These are phyloP conservation scores for Atethmia centrago DNA, from an alignment of 2,888 invertebrate species.

Conservation along the genomic window DNA sequence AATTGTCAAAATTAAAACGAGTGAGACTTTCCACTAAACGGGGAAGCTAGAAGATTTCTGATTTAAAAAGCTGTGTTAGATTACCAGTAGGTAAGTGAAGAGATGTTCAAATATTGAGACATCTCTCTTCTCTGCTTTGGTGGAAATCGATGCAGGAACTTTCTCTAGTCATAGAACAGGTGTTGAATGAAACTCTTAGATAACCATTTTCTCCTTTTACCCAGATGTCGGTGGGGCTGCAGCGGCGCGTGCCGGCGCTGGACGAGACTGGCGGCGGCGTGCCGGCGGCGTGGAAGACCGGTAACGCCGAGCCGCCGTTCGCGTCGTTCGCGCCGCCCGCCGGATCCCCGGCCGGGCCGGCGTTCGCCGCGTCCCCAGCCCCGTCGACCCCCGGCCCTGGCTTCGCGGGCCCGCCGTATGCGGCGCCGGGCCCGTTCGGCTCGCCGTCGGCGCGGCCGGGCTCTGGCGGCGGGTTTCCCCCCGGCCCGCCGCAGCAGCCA, in stretches of 20 bases:
- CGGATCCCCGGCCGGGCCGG: constrained; percentile 93
- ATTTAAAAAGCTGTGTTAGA: too few relatives aligned
- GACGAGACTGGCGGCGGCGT: constrained; percentile 88
- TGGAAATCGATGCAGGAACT: neutral
- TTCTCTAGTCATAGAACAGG: neutral
- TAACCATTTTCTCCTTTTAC: constrained; percentile 47
- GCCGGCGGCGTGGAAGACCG: constrained; percentile 94
- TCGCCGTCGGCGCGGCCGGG: constrained; percentile 93
- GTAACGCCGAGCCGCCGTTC: constrained; percentile 91
- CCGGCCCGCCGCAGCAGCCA: constrained; percentile 92
- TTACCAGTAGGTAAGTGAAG: too few relatives aligned
- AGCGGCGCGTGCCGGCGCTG: constrained; percentile 93
- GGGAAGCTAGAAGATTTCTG: too few relatives aligned
- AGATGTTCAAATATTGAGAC: neutral
- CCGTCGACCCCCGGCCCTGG: constrained; percentile 94
- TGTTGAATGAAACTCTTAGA: constrained; percentile 10
- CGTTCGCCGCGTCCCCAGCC: constrained; percentile 93
- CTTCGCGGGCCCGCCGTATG: constrained; percentile 92
- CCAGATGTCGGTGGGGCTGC: constrained; percentile 94
- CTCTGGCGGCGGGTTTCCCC: constrained; percentile 95
- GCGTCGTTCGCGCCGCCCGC: constrained; percentile 95
- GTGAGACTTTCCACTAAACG: too few relatives aligned
- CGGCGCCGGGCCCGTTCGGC: constrained; percentile 92
- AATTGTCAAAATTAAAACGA: too few relatives aligned
- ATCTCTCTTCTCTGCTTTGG: neutral